Evolutionary conservation across 1,140 invertebrate species (phyloP).

Genomic region (Pectinophora gossypiella): DNA sequence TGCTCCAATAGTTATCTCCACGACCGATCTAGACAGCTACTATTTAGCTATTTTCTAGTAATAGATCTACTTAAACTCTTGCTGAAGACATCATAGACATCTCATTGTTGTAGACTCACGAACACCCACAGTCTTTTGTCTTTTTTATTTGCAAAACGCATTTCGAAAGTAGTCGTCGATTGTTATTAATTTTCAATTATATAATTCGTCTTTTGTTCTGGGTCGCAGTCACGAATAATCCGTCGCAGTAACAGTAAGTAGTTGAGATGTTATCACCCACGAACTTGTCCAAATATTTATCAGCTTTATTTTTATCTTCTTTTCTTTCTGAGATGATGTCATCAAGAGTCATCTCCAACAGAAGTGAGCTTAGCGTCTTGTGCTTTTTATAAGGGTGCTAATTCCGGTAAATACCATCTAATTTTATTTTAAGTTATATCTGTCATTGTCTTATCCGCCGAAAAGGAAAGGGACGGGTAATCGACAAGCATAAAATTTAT

Average conservation of each 20-base stretch:
- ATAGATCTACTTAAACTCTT: neutral
- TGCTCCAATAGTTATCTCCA: slow-evolving; percentile 6
- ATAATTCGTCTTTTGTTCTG: slow-evolving; percentile 1
- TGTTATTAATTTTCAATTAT: slow-evolving; percentile 3
- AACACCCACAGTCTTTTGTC: neutral
- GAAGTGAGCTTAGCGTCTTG: too few species aligned
- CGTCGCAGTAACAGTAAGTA: neutral
- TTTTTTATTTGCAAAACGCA: slow-evolving; percentile 1
- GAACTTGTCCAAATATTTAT: too few species aligned
- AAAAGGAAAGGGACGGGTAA: too few species aligned
- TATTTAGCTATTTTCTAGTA: slow-evolving; percentile 1
- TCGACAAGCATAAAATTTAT: too few species aligned
- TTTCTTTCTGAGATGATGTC: too few species aligned
- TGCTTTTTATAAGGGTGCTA: too few species aligned
- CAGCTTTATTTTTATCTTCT: too few species aligned
- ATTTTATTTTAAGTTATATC: too few species aligned
- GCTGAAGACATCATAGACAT: neutral
- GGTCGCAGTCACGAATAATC: neutral
- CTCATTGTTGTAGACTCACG: neutral
- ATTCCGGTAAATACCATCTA: too few species aligned
- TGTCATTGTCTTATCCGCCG: too few species aligned
- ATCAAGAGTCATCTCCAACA: too few species aligned
- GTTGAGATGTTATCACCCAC: neutral
- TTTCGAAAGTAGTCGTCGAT: slow-evolving; percentile 1
- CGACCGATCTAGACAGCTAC: slow-evolving; percentile 9